These are phyloP conservation scores for Panzeria rudis DNA, from an alignment of 2,888 invertebrate species.

Conservation along the genomic window DNA sequence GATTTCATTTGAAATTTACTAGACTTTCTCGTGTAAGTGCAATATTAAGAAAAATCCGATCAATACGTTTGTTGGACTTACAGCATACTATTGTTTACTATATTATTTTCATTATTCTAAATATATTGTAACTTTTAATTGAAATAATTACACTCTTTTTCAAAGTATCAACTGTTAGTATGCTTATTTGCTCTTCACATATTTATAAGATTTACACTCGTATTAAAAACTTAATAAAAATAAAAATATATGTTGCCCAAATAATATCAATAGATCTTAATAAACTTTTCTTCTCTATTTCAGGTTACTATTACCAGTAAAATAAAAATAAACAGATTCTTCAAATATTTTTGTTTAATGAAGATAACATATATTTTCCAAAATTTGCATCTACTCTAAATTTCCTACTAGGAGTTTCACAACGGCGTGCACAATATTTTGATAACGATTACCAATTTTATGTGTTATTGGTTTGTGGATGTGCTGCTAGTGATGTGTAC, in stretches of 20 bases:
- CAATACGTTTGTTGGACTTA: no score
- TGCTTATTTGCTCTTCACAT: background rate
- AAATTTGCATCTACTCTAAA: background rate
- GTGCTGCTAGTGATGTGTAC: constrained; percentile 1
- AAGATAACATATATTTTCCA: constrained; percentile 14
- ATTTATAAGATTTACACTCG: background rate
- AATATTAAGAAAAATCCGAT: no score
- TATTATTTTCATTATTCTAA: no score
- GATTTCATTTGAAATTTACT: no score
- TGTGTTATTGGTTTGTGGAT: constrained; percentile 47
- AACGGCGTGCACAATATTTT: constrained; percentile 1
- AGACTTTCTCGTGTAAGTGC: no score
- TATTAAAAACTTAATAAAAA: background rate
- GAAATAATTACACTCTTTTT: no score
- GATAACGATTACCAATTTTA: constrained; percentile 13
- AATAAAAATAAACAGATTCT: constrained; percentile 4
- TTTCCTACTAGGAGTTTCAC: constrained; percentile 31
- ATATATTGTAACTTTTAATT: no score
- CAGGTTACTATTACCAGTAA: constrained; percentile 67
- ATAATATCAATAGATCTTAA: no score
- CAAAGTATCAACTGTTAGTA: background rate
- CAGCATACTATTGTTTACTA: no score
- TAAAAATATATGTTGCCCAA: background rate
- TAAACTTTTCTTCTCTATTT: constrained; percentile 26
- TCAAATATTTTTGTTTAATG: constrained; percentile 3